Conservation (phyloP, 1,140 invertebrate species). For the Phymorhynchus buccinoides region DNA sequence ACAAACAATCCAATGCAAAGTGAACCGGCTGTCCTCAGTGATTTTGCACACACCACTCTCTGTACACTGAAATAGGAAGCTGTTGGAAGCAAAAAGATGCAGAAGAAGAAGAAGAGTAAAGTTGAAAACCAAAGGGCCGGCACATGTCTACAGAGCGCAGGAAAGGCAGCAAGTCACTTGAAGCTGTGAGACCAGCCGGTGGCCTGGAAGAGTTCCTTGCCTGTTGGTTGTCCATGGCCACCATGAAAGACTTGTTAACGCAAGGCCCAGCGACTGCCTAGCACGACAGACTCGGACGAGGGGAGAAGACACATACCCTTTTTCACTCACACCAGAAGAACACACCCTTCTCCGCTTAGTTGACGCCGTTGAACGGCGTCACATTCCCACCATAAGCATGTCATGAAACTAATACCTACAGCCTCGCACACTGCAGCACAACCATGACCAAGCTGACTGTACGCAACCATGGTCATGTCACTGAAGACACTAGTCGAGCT, state of each 20-base stretch:
- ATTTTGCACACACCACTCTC: not conserved
- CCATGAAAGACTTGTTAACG: slow-evolving; percentile 25
- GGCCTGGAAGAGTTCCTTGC: not conserved
- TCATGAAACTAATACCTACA: not conserved
- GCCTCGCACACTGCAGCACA: no score
- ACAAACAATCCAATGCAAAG: not conserved
- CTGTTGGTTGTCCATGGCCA: not conserved
- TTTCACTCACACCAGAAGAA: no score
- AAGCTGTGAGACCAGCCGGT: not conserved
- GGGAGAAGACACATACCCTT: not conserved
- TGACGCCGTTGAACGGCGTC: no score
- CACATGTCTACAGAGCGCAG: not conserved
- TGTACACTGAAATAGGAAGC: not conserved
- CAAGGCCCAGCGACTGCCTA: not conserved
- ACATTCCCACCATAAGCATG: no score
- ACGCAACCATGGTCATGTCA: not conserved
- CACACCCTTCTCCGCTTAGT: no score
- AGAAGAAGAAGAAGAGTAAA: not conserved
- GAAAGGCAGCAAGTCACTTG: slow-evolving; percentile 2
- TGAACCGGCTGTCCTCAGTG: not conserved
- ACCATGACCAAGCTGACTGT: not conserved
- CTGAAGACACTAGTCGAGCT: slow-evolving; percentile 8
- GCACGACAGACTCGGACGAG: not conserved
- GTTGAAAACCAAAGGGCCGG: not conserved
- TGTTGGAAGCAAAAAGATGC: slow-evolving; percentile 1